Conservation (phyloP, 2,888 invertebrate genomes). For the Apotomis turbidana region DNA sequence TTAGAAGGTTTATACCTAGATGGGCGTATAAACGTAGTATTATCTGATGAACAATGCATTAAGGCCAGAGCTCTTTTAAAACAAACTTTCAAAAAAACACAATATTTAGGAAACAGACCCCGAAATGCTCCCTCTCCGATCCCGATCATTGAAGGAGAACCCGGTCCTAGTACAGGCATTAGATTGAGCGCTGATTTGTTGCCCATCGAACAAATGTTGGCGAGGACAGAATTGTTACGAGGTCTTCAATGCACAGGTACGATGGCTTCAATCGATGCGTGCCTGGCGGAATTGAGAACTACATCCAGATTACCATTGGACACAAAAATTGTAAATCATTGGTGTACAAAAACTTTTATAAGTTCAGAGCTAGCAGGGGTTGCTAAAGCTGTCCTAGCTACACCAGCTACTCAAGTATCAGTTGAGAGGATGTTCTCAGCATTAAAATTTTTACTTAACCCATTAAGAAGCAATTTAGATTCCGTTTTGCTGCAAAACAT, state of each 20-base stretch:
- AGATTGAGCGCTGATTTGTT: slow-evolving; percentile 1
- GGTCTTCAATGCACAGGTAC: neutral
- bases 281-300: neutral
- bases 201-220: slow-evolving; percentile 3
- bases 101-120: no score
- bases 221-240: slow-evolving; percentile 4
- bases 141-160: slow-evolving; percentile 1
- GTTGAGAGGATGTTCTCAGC: slow-evolving; percentile 16
- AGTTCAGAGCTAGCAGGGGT: slow-evolving; percentile 13
- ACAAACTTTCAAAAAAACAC: no score
- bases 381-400: slow-evolving; percentile 3
- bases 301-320: slow-evolving; percentile 14
- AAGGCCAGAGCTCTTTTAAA: slow-evolving; percentile 21
- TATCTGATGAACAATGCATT: slow-evolving; percentile 13
- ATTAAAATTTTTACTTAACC: slow-evolving; percentile 15
- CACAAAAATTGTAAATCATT: slow-evolving; percentile 13
- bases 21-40: slow-evolving; percentile 6
- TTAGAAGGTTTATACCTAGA: slow-evolving; percentile 21
- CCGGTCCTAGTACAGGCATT: slow-evolving; percentile 1
- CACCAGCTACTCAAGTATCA: slow-evolving; percentile 6
- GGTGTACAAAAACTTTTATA: neutral
- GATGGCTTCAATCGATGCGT: neutral
- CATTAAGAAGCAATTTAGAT: slow-evolving; percentile 14
- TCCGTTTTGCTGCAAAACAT: slow-evolving; percentile 8
- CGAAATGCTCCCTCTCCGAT: neutral